Conservation (phyloP, 1,140 invertebrate genomes). For the Apis florea region DNA sequence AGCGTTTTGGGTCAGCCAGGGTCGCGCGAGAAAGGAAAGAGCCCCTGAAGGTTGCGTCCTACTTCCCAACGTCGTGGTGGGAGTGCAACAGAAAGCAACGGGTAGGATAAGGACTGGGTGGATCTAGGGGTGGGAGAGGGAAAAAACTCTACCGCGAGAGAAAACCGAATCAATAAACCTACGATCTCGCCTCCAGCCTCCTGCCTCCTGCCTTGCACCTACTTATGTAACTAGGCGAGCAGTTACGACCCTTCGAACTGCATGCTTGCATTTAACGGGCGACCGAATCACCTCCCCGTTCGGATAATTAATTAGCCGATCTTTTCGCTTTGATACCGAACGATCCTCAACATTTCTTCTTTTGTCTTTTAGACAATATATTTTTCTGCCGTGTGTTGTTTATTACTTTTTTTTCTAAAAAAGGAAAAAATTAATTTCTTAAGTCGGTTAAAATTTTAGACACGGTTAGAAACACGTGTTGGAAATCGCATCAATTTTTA, state of each 20-base stretch:
- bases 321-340: not conserved
- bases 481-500: not conserved
- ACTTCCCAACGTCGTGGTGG: constrained; percentile 64
- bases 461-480: no score
- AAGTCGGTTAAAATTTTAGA: no score
- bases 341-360: not conserved
- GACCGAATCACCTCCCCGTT: constrained; percentile 25
- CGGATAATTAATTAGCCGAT: constrained; percentile 51
- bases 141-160: constrained; percentile 71
- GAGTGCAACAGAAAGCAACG: constrained; percentile 67
- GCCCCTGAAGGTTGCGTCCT: constrained; percentile 65
- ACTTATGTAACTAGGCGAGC: constrained; percentile 66
- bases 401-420: no score
- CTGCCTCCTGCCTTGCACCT: constrained; percentile 61
- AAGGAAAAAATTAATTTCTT: no score
- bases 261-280: constrained; percentile 47
- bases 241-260: constrained; percentile 44
- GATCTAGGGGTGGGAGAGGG: constrained; percentile 41
- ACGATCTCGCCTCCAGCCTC: constrained; percentile 65
- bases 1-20: constrained; percentile 52
- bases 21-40: constrained; percentile 40
- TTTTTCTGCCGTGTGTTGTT: no score
- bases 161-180: constrained; percentile 77
- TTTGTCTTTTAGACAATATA: no score
- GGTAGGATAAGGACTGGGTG: constrained; percentile 67